Base-by-base conservation (phyloP, 2,797 vertebrate genomes). In the Alfaro cultratus region DNA sequence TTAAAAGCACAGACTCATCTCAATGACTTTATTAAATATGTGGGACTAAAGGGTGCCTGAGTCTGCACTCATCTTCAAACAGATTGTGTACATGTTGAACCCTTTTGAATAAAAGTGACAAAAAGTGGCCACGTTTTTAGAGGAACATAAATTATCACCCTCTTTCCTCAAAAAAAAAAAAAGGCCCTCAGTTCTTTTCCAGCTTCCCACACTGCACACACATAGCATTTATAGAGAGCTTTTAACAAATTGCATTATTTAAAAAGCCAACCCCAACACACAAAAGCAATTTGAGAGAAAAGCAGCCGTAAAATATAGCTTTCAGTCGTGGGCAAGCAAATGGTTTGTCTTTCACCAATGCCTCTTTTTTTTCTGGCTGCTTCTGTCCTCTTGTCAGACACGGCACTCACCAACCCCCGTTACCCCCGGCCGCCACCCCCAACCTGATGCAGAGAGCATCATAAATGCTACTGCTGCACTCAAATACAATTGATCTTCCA, bases 191-290 rank as follows among this genome's bases (percentile, higher is more conserved):
- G 80, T 93, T 90, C 81, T 87, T 83, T 89, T 86, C 81, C 84
- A 64, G 89, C 93, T 93, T 93, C 92, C 91, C 87, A 93, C 90
- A 82, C 92, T 75, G 87, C 80, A 84, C 90, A 85, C 89, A 91
- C 93, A 75, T 53, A 91, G 91, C 92, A 90, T 95, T 95, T 93
- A 93, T 89, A 53, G 88, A 89, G 93, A 93, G 95, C 94, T 95
- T 95, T 95, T 95, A 94, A 94, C 92, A 88, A 90, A 95, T 93
- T 92, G 93, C 93, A 95, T 95, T 95, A 94, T 95, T 95, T 95
- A 95, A 95, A 96, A 95, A 94, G 91, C 91, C 92, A 91, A 70
- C 23, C 92, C 87, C 83, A 68, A 91, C 82, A 86, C 94, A 95
- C 94, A 94, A 95, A 95, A 93, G 94, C 95, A 95, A 95, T 96